Evolutionary conservation across 2,888 invertebrate genomes (phyloP), one percentile per base, ranked within the genome.

Genomic region (Stenichneumon culpator): DNA sequence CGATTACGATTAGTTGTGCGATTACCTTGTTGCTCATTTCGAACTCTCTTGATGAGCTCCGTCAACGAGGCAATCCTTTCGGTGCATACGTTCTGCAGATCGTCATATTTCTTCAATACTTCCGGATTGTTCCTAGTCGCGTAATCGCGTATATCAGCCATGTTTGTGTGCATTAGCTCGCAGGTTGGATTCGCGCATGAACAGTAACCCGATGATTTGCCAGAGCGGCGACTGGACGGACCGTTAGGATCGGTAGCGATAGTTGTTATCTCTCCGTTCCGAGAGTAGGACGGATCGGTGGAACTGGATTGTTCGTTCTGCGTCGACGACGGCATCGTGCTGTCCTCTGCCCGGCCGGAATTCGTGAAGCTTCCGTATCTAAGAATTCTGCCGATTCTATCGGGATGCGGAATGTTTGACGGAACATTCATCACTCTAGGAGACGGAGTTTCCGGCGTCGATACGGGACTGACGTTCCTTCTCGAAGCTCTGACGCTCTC

Each of bases 11-110:
- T 39, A 4, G 4, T 16, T 47, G 1, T 1, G 16, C 36, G 50
- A 39, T 19, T 52, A 90, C 92, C 92, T 86, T 87, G 91, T 25
- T 92, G 90, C 88, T 96, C 96, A 75, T 94, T 93, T n/a, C 96
- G 94, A 6, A 96, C 95, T 89, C 95, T 94, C n/a, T 95, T 94
- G 16, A 96, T 96, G 89, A 95, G 94, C 11, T 94, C 94, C 0
- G 95, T 94, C 6, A 96, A 90, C 81, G 95, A 95, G 1, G 95
- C 94, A 67, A 96, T 96, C 82, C 95, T 94, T 85, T 95, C 94
- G 0, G 94, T 94, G 78, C 95, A 96, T 65, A 94, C 94, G 65
- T 95, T 95, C 0, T 95, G 95, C 16, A 96, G 93, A 86, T 95
- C 93, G 0, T 95, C 94, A 81, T 95, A 95, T 65, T 95, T 94